Conservation (phyloP, 2,113 vertebrate species). For the Laticauda laticaudata region DNA sequence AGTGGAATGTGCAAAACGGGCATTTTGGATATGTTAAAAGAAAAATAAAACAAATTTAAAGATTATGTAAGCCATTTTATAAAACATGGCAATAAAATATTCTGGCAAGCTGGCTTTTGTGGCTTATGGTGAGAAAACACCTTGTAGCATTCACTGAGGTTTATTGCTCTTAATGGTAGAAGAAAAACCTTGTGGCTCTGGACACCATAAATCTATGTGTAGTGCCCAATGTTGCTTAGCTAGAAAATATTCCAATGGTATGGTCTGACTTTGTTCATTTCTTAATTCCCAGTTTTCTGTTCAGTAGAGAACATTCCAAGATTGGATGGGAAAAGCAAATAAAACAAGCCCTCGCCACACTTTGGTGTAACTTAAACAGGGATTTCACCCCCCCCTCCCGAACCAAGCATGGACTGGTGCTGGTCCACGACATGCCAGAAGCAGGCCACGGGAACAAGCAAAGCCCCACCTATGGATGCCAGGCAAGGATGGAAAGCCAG, state of each 20-base stretch:
- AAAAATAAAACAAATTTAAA: neutral
- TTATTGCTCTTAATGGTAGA: neutral
- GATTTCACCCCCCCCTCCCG: too few species aligned
- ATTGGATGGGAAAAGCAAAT: neutral
- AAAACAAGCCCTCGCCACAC: neutral
- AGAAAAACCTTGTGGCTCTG: neutral
- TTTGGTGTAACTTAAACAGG: neutral
- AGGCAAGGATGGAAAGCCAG: neutral
- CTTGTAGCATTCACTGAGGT: neutral
- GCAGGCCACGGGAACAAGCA: neutral
- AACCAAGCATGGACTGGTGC: too few species aligned
- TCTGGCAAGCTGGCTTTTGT: slow-evolving; percentile 21
- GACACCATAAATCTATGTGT: too few species aligned
- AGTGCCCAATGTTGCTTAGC: too few species aligned
- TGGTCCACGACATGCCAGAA: neutral
- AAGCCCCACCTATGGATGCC: neutral
- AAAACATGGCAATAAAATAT: slow-evolving; percentile 27
- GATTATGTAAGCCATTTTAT: slow-evolving; percentile 13
- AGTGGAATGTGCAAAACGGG: neutral
- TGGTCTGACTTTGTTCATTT: too few species aligned
- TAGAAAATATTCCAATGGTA: too few species aligned
- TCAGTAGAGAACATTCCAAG: neutral
- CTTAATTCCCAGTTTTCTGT: too few species aligned
- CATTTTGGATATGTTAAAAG: slow-evolving; percentile 14
- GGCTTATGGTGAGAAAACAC: neutral